Conservation (phyloP, 2,888 invertebrate species). For the Metalampra italica region DNA sequence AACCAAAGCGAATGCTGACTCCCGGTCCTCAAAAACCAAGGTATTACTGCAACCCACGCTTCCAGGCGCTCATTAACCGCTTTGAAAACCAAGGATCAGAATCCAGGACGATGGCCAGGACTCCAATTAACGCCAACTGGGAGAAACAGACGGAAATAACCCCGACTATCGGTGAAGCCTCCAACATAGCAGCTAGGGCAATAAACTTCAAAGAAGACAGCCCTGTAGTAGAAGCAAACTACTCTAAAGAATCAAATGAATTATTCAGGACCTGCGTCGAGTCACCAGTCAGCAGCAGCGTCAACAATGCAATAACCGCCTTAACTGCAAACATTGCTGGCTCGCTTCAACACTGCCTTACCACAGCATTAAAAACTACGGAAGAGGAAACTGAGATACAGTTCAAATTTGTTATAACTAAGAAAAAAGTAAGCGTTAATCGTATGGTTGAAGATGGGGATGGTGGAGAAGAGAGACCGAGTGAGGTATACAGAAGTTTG, state of each 20-base stretch:
- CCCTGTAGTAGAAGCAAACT: constrained; percentile 42
- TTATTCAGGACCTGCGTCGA: constrained; percentile 58
- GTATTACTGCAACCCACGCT: constrained; percentile 56
- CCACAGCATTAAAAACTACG: constrained; percentile 49
- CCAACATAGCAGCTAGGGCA: constrained; percentile 56
- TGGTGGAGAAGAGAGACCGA: constrained; percentile 30
- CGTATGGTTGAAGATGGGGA: constrained; percentile 38
- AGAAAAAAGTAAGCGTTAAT: constrained; percentile 60
- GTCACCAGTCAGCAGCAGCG: constrained; percentile 34
- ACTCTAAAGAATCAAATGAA: constrained; percentile 57
- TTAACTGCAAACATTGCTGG: constrained; percentile 62
- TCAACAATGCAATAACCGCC: constrained; percentile 52
- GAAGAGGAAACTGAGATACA: constrained; percentile 70
- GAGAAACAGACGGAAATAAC: constrained; percentile 46
- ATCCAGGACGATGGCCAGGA: constrained; percentile 42
- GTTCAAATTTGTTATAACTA: constrained; percentile 68
- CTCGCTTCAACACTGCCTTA: constrained; percentile 58
- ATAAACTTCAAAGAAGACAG: constrained; percentile 72
- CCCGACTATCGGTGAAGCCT: constrained; percentile 53
- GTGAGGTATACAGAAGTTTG: constrained; percentile 32
- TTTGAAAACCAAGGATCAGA: constrained; percentile 52
- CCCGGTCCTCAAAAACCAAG: constrained; percentile 63
- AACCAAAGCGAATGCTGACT: constrained; percentile 68
- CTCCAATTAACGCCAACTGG: constrained; percentile 40
- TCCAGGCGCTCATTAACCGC: constrained; percentile 67